Evolutionary conservation across 2,797 vertebrate species (phyloP).

Genomic region (Syndactyla subalaris): DNA sequence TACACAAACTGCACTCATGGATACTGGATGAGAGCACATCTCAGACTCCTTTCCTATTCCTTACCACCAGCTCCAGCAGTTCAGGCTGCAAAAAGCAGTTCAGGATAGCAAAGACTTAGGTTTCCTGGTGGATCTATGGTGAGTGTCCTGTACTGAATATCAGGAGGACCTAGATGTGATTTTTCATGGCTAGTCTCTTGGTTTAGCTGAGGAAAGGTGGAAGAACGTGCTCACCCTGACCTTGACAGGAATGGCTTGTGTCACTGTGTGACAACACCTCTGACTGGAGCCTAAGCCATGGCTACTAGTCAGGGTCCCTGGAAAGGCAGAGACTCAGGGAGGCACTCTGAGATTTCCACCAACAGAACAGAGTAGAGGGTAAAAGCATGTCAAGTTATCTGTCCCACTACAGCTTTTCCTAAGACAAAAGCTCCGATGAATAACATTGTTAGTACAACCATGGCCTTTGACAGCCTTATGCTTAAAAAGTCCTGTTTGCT

Average conservation of each 20-base stretch:
- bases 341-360: constrained; percentile 12
- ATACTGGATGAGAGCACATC: not conserved
- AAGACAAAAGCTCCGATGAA: not conserved
- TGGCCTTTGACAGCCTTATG: not conserved
- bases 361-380: constrained; percentile 2
- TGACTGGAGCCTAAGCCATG: not conserved
- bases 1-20: not conserved
- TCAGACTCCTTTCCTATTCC: not conserved
- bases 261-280: not conserved
- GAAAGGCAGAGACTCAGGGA: not conserved
- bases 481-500: not conserved
- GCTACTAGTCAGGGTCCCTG: not conserved
- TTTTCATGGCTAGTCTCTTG: not conserved
- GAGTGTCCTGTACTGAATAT: not conserved
- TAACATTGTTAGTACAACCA: not conserved
- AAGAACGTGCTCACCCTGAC: not conserved
- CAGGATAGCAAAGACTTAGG: not conserved
- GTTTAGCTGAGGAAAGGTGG: not conserved
- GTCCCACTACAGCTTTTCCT: not conserved
- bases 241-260: not conserved
- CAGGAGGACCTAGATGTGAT: not conserved
- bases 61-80: not conserved
- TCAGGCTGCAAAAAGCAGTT: not conserved
- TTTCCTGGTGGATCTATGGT: not conserved
- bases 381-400: not conserved